Evolutionary conservation across 2,113 vertebrate species (phyloP).

Genomic region (Xenopus tropicalis): DNA sequence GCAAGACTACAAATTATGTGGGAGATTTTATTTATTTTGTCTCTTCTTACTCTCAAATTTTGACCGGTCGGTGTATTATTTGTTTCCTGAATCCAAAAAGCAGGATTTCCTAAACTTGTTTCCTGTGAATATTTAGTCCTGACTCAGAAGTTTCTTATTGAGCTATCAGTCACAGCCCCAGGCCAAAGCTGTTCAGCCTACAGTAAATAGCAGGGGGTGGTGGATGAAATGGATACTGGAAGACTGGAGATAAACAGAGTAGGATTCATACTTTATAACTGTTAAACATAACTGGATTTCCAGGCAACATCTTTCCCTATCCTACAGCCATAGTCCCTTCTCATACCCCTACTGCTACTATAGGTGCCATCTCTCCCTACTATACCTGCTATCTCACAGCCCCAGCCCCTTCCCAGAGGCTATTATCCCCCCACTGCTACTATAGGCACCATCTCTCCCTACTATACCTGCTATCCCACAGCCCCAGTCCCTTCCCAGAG

Average conservation of each 20-base stretch:
- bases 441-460: too few species aligned
- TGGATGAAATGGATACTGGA: conserved; percentile 54
- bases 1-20: conserved; percentile 54
- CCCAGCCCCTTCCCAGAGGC: too few species aligned
- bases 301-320: too few species aligned
- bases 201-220: conserved; percentile 55
- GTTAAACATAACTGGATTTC: too few species aligned
- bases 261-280: too few species aligned
- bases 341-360: too few species aligned
- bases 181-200: conserved; percentile 48
- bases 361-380: too few species aligned
- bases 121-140: conserved; percentile 57
- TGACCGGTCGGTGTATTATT: conserved; percentile 62
- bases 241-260: conserved; percentile 52
- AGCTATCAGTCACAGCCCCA: conserved; percentile 59
- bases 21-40: conserved; percentile 52
- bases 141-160: conserved; percentile 55
- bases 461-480: too few species aligned
- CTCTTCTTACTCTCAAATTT: conserved; percentile 52
- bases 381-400: too few species aligned
- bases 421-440: too few species aligned
- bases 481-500: too few species aligned
- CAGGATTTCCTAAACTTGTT: conserved; percentile 81
- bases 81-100: conserved; percentile 76
- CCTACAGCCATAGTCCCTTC: too few species aligned